Base-by-base conservation (phyloP, 2,797 vertebrate species). In the Borostomias antarcticus region DNA sequence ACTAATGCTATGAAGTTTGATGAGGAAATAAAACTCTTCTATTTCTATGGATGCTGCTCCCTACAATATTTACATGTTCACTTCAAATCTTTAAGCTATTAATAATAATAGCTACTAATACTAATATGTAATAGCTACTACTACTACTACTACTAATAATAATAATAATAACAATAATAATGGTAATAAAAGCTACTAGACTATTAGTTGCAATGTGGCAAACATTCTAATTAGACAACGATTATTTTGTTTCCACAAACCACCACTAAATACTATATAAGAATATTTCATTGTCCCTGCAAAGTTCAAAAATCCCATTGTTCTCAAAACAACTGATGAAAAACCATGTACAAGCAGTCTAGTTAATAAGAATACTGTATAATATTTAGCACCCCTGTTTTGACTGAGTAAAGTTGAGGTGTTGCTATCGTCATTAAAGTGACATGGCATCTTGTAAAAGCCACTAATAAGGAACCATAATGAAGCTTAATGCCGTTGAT, bases 381-480 rank as follows among this genome's bases (percentile, higher is more conserved):
- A n/a, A n/a, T n/a, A 21, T 21, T 37, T 35, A 2, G 17, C 58
- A 28, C 11, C 23, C 1, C n/a, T 47, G 3, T 48, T 21, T 48
- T 62, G 59, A 32, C 17, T 15, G 58, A 29, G 58, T 32, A 6
- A 29, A 47, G 19, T 6, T 30, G 29, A 48, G 28, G 43, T 62
- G 43, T 47, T 19, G 28, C 43, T 15, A 25, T 56, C 26, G 58
- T 86, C 77, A 78, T 88, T 76, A 81, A 77, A 77, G 72, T 82
- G 79, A 89, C 72, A 76, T 30, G 52, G 32, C 43, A 19, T 64
- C 45, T 72, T 68, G 69, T 72, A 53, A 26, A 23, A 61, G 32
- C 62, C 60, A 33, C 68, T 66, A 77, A 82, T 82, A 78, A 85
- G 76, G 25, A 85, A 72, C 68, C 70, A 47, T 61, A 61, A 51